Base-by-base conservation (phyloP, 2,888 invertebrate species). In the Carpatolechia fugitivella region DNA sequence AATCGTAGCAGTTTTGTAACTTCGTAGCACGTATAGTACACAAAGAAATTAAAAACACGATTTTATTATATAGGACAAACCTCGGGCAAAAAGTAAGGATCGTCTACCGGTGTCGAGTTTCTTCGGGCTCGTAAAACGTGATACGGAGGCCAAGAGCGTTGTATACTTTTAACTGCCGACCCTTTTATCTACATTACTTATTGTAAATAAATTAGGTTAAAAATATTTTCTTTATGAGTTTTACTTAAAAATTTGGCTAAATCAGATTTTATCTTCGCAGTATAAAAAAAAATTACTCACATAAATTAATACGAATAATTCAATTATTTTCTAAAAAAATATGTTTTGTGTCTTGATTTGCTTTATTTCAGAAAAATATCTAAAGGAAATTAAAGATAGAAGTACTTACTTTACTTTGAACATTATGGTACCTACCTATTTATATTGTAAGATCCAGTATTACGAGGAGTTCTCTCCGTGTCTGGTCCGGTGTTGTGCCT, bases 1-100 rank as follows among this genome's bases (percentile, higher is more conserved):
- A 36, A n/a, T 13, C 36, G 40, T 31, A 52, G 40, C 51, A 41
- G 7, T 13, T n/a, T 40, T 51, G 40, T 40, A 38, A 40, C 38
- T 14, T 24, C 47, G 52, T 53, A 52, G 52, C 52, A 56, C 56
- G 56, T 56, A 56, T 49, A 41, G 29, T 49, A 53, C 53, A 56
- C 47, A 53, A 48, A 53, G 53, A 56, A 53, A 56, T 56, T 56
- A 56, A 54, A 51, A 53, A 47, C 54, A 51, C 50, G 53, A 54
- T 54, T 56, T 56, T 56, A 56, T 56, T 50, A 35, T 46, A 6
- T 29, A 44, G 46, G 54, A 49, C 53, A 56, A 56, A 56, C 48
- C 56, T 36, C 49, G 11, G 20, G 18, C 41, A 53, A 56, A 56
- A 52, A 53, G 56, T 50, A 56, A 56, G 49, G 44, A 52, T 48